Base-by-base conservation (phyloP, 1,140 invertebrate species). In the Telenomus remus region DNA sequence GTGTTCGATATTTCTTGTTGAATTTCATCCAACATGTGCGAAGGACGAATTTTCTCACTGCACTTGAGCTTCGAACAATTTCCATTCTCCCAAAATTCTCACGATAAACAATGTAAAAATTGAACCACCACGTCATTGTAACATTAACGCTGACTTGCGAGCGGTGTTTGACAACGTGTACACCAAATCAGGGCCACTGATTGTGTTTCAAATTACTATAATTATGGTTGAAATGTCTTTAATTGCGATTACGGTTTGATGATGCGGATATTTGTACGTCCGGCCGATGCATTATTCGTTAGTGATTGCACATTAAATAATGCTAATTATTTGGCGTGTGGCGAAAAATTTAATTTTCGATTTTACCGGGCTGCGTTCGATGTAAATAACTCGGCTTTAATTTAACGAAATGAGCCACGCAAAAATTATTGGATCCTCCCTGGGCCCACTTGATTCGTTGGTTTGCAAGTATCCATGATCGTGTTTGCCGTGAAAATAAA, bases 1-100 rank as follows among this genome's bases (percentile, higher is more conserved):
- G 75, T 72, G 68, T 59, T 63, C 68, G 53, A 71, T 71, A 71
- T 76, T 71, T 65, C 27, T 53, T 69, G 69, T 63, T 51, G 59
- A 71, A 48, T 63, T 70, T 57, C 13, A 39, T 63, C 63, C 66
- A 57, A 63, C 61, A 72, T 59, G 63, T 71, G 63, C 63, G 63
- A 71, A 68, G 50, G 66, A 63, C 57, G 19, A 63, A 66, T 71
- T 70, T 56, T 48, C 66, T 43, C 46, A 43, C 16, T 27, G 19
- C 19, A 27, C 19, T n/a, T 64, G 27, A 64, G 49, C 34, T 69
- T 64, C 19, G 2, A 49, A 33, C 37, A n/a, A 27, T 55, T 66
- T 72, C 59, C 64, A 64, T 59, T n/a, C 42, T 9, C n/a, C 19
- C 4, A 55, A 33, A n/a, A n/a, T n/a, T 49, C 55, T 55, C 14